Evolutionary conservation across 2,113 vertebrate species (phyloP), one percentile per base, ranked within the genome.

Genomic region (Myrmecobius fasciatus): DNA sequence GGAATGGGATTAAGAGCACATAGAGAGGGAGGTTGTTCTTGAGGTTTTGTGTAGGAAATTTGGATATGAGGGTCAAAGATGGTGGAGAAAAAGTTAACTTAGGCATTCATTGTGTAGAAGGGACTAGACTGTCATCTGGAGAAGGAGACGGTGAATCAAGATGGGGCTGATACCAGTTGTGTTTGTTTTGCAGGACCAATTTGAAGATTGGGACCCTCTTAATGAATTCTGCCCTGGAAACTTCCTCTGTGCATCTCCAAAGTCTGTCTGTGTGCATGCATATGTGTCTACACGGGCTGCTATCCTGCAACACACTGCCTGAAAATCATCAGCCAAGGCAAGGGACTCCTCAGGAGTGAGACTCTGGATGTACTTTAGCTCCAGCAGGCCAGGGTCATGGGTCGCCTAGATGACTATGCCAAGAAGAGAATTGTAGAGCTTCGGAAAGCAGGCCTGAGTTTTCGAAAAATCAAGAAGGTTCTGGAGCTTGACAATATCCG

Each of bases 381-480:
- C 31, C 25, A 22, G 3, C 89, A 31, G 25, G 8, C n/a, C 67
- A 67, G 91, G 0, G 97, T 46, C 0, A 99, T 99, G 99, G 99
- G 99, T 83, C 98, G 99, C 56, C 98, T 99, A 91, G 99, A 99
- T 0, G 99, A 99, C 26, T 98, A 98, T 0, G 99, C 99, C 91
- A 99, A 99, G 97, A 98, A 98, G 90, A 99, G 99, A 97, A 99
- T 99, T 0, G 98, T 99, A 98, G 99, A 99, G 97, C 98, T 99
- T 96, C 98, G 99, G 53, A 98, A 98, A 95, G 98, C 99, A 0
- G 99, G 99, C 46, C 97, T 99, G 67, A 99, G 99, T 98, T 99
- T 99, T 94, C 98, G 99, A 53, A 99, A 99, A 95, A 99, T 99
- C 97, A 99, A 99, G 98, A 99, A 99, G 43, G 98, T 99, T 92